Evolutionary conservation across 2,113 vertebrate species (phyloP).

Genomic region (Tenrec ecaudatus): DNA sequence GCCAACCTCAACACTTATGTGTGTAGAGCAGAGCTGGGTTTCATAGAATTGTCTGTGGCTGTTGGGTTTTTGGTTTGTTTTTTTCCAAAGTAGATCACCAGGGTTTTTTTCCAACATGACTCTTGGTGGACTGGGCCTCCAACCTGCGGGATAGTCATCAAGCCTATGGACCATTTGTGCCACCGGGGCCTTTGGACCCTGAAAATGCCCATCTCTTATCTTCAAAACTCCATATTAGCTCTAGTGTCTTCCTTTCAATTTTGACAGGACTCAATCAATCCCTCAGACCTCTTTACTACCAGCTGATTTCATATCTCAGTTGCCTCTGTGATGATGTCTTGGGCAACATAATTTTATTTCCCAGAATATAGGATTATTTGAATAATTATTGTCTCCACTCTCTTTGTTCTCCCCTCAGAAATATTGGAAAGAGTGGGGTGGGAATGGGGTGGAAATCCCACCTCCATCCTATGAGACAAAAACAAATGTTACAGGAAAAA

Average conservation of each 20-base stretch:
- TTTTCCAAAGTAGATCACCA: background rate
- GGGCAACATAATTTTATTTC: background rate
- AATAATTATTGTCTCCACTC: background rate
- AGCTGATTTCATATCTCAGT: background rate
- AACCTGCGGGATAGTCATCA: background rate
- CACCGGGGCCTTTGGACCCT: no score
- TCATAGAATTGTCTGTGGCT: background rate
- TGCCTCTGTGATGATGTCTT: accelerated
- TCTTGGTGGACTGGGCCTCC: background rate
- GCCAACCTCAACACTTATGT: background rate
- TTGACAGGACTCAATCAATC: accelerated
- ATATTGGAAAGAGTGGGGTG: background rate
- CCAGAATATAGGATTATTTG: background rate
- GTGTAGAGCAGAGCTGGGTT: background rate
- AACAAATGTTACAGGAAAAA: slow-evolving; percentile 1
- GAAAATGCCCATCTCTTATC: no score
- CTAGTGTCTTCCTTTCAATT: background rate
- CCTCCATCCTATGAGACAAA: background rate
- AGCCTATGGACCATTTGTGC: no score
- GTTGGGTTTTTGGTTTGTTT: no score
- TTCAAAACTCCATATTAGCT: background rate
- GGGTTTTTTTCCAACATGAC: background rate
- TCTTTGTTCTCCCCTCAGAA: background rate
- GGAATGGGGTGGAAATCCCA: background rate
- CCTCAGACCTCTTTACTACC: background rate